These are phyloP conservation scores for Tortricodes alternella DNA, from an alignment of 2,888 invertebrate genomes.

Conservation along the genomic window DNA sequence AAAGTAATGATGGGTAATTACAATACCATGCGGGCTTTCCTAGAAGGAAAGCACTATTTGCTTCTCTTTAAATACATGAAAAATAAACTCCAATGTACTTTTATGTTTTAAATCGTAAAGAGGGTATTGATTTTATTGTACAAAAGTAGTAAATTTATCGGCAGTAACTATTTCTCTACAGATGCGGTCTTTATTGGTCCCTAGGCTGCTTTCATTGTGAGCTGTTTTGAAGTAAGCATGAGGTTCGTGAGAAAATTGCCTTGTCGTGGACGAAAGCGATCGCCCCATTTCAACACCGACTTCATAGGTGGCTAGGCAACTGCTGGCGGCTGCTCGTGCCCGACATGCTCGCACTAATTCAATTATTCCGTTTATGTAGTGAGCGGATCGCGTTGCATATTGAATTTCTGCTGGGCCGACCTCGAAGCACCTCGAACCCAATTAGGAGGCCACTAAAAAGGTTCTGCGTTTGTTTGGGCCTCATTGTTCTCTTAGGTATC, in stretches of 20 bases:
- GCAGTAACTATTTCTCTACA: conserved; percentile 34
- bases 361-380: conserved; percentile 77
- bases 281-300: conserved; percentile 40
- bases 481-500: conserved; percentile 75
- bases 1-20: conserved; percentile 13
- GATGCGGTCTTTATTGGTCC: conserved; percentile 12
- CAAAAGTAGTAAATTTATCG: conserved; percentile 35
- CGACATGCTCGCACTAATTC: conserved; percentile 70
- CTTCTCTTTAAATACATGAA: conserved; percentile 40
- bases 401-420: conserved; percentile 63
- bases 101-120: conserved; percentile 41
- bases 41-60: conserved; percentile 34
- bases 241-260: conserved; percentile 7
- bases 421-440: conserved; percentile 62
- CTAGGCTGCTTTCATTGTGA: conserved; percentile 23
- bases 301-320: conserved; percentile 50
- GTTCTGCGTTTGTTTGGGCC: conserved; percentile 68
- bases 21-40: conserved; percentile 32
- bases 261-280: conserved; percentile 27
- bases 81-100: conserved; percentile 33
- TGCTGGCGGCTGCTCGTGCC: conserved; percentile 51
- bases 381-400: conserved; percentile 74
- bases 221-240: conserved; percentile 19
- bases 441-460: conserved; percentile 78
- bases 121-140: conserved; percentile 26